Percentiles rank a stretch among this genome's conserved stretches.
phyloP scores from a whole-genome alignment of 1,140 invertebrate species.

The Bombyx mandarina region DNA sequence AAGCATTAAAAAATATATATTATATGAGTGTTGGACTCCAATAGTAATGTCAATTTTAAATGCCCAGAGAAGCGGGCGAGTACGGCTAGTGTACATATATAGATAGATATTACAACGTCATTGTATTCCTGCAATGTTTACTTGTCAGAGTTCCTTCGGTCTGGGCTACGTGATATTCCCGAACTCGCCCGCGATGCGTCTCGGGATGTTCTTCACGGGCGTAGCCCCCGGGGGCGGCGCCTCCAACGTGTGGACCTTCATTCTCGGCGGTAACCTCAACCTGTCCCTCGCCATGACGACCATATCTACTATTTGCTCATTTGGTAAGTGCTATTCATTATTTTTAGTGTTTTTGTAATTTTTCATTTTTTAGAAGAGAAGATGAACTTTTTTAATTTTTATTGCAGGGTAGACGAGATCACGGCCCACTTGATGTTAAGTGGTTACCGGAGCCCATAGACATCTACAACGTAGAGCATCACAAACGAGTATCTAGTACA shows the following conservation, averaged over 20 bases:
- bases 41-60: too few species aligned
- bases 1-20: too few species aligned
- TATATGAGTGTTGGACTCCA: too few species aligned
- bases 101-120: too few species aligned
- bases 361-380: not conserved
- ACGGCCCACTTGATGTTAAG: too few species aligned
- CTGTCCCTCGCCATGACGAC: conserved; percentile 95
- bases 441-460: too few species aligned
- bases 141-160: conserved; percentile 79
- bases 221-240: conserved; percentile 93
- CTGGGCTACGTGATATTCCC: conserved; percentile 83
- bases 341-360: not conserved
- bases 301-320: conserved; percentile 86
- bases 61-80: too few species aligned
- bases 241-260: conserved; percentile 95
- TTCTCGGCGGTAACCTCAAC: conserved; percentile 90
- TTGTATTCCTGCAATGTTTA: too few species aligned
- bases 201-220: conserved; percentile 94
- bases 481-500: too few species aligned
- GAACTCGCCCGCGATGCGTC: conserved; percentile 77
- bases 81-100: too few species aligned
- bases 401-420: not conserved
- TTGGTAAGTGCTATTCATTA: conserved; percentile 73
- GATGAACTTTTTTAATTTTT: not conserved
- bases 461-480: too few species aligned